Conservation (phyloP, 2,113 vertebrate species). For the Sceloporus tristichus region DNA sequence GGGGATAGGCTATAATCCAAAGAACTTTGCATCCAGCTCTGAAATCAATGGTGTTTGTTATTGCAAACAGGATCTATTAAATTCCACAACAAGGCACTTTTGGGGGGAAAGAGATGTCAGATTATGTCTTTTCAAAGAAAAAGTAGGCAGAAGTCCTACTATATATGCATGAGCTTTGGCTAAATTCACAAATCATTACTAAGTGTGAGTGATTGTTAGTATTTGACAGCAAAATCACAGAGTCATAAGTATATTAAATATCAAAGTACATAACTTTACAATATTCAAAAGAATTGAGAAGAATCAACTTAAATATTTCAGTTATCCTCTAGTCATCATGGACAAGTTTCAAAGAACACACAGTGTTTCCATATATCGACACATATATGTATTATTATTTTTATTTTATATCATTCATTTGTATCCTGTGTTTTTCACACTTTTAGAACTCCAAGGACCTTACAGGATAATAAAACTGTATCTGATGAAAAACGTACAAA, state of each 20-base stretch:
- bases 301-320: background rate
- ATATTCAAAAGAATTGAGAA: background rate
- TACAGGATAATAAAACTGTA: too few relatives aligned
- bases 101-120: background rate
- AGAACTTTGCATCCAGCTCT: background rate
- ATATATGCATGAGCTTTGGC: background rate
- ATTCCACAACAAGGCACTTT: background rate
- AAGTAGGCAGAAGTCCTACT: background rate
- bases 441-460: too few relatives aligned
- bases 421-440: too few relatives aligned
- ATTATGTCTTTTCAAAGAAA: background rate
- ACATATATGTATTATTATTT: background rate
- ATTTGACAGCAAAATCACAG: background rate
- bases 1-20: background rate
- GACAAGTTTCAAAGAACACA: background rate
- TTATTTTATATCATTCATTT: too few relatives aligned
- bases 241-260: background rate
- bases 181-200: background rate
- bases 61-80: background rate
- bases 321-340: background rate
- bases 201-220: too few relatives aligned
- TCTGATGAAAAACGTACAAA: too few relatives aligned
- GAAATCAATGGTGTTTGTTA: background rate
- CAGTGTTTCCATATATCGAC: background rate
- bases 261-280: background rate